Evolutionary conservation across 2,797 vertebrate species (phyloP), one percentile per base, ranked within the genome.

Genomic region (Anisognathus igniventris): DNA sequence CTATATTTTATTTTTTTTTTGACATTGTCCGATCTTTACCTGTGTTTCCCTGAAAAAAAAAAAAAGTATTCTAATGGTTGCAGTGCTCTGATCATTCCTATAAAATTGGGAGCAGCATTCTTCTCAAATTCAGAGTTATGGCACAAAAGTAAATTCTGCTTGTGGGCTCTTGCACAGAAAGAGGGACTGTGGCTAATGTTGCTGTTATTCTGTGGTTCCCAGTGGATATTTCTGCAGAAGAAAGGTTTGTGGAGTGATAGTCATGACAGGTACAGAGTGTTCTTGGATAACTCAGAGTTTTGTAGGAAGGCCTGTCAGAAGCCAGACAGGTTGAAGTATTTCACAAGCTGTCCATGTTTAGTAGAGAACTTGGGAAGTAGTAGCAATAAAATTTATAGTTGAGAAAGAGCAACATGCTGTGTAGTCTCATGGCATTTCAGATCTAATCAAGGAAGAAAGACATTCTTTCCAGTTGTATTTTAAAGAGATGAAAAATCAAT

Each of bases 301-400:
- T 93, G 79, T 33, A 88, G 70, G 58, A 94, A 95, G 82, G 60
- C 40, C 62, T 96, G 93, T 95, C 95, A 95, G 70, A 84, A 92
- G 72, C 48, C 78, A 94, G 92, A 76, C 95, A 94, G 67, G 81
- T 73, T 76, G 86, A 91, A 91, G 83, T 70, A 76, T 88, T 96
- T 93, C 92, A 93, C 92, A 96, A 95, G 60, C 81, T 95, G 89
- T 90, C 94, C 74, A 14, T 87, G 83, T 93, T 86, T 35, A 78
- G 60, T 57, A 73, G 47, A 70, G 56, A 62, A 82, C 58, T 96
- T 2, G 0, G 40, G 50, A 92, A 89, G 64, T 20, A 65, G n/a
- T 19, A 57, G 61, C 27, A 51, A 73, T 78, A 96, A 93, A 93
- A 93, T 79, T 85, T 78, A 72, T 30, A 42, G 66, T 33, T 54